Percentiles rank a stretch among this genome's conserved stretches.
Evolutionary conservation across 2,888 invertebrate species (phyloP).

Genomic region (Synergus japonicus): DNA sequence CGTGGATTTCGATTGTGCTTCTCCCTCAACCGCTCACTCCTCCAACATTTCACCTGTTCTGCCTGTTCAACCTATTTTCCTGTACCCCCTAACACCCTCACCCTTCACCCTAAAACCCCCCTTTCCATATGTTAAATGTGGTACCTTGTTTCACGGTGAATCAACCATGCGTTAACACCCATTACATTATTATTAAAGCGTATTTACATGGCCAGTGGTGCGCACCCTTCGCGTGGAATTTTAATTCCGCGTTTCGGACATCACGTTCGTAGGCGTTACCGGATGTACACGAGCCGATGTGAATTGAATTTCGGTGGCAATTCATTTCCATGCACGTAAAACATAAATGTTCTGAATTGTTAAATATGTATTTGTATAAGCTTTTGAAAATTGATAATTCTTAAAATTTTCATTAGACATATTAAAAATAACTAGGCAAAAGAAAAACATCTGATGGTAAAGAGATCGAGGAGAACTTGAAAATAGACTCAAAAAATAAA

Average conservation of each 20-base stretch:
- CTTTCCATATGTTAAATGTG: constrained; percentile 40
- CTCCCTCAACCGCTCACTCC: constrained; percentile 42
- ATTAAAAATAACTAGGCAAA: no score
- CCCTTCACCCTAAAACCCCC: constrained; percentile 13
- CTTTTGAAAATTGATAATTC: neutral
- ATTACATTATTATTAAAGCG: constrained; percentile 73
- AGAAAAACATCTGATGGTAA: no score
- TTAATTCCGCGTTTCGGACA: constrained; percentile 63
- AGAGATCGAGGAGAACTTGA: no score
- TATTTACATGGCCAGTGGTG: constrained; percentile 69
- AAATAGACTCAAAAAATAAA: neutral
- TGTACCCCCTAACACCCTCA: constrained; percentile 34
- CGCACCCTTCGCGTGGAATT: constrained; percentile 64
- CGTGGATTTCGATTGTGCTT: constrained; percentile 49
- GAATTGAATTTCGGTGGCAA: constrained; percentile 28
- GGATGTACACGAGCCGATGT: neutral
- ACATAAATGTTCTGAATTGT: neutral
- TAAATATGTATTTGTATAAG: neutral
- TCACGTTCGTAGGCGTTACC: constrained; percentile 48
- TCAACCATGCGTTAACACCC: constrained; percentile 52
- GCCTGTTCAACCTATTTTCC: constrained; percentile 4
- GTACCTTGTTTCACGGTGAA: constrained; percentile 55
- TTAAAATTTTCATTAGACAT: no score
- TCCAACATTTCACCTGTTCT: constrained; percentile 29
- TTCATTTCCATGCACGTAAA: neutral